Conservation (phyloP, 1,140 invertebrate genomes). For the Aphaenogaster ashmeadi region DNA sequence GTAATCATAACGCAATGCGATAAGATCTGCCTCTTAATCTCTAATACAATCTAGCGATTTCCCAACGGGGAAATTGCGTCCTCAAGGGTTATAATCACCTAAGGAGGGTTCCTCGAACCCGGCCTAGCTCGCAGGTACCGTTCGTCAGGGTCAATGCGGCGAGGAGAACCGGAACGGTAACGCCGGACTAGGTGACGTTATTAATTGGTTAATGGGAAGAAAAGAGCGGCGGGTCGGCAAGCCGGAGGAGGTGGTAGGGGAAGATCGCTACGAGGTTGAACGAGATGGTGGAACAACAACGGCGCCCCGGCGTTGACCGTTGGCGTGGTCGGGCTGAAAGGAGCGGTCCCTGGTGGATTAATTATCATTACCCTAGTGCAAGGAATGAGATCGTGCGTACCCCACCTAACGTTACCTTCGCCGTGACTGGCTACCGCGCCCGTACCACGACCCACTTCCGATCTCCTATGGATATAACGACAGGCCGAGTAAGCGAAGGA, state of each 20-base stretch:
- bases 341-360: slow-evolving; percentile 83
- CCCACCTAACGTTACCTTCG: slow-evolving; percentile 78
- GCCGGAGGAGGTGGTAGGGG: slow-evolving; percentile 34
- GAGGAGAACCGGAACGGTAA: slow-evolving; percentile 81
- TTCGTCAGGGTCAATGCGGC: slow-evolving; percentile 77
- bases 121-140: slow-evolving; percentile 77
- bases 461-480: slow-evolving; percentile 77
- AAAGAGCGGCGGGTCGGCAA: slow-evolving; percentile 64
- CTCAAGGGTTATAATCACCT: slow-evolving; percentile 78
- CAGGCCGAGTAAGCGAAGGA: slow-evolving; percentile 77
- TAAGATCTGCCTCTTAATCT: slow-evolving; percentile 30
- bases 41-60: slow-evolving; percentile 36
- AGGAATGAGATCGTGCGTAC: slow-evolving; percentile 83
- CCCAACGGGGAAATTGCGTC: slow-evolving; percentile 71
- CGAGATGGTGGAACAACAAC: slow-evolving; percentile 51
- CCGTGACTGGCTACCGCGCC: slow-evolving; percentile 84
- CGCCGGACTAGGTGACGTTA: slow-evolving; percentile 81
- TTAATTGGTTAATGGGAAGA: slow-evolving; percentile 85
- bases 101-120: slow-evolving; percentile 72
- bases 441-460: slow-evolving; percentile 84
- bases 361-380: slow-evolving; percentile 85
- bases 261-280: slow-evolving; percentile 24
- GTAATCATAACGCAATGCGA: slow-evolving; percentile 33
- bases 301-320: slow-evolving; percentile 70
- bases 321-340: slow-evolving; percentile 70